These are phyloP conservation scores for Mythimna lalbum DNA, from an alignment of 2,888 invertebrate species.

Conservation along the genomic window DNA sequence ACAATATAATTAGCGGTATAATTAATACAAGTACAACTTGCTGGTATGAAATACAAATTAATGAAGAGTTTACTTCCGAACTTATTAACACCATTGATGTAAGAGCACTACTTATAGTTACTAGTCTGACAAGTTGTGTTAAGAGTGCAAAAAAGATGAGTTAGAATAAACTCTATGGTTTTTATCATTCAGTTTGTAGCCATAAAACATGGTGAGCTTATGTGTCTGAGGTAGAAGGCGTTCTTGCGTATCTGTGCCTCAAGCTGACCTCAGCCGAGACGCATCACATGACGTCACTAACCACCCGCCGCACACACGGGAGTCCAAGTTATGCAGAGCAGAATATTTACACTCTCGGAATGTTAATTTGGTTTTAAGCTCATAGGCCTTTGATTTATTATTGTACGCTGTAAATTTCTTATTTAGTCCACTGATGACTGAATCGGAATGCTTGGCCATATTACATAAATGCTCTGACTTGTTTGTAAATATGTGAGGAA, in stretches of 20 bases:
- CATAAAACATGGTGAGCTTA: constrained; percentile 1
- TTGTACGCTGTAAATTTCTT: background rate
- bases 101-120: constrained; percentile 8
- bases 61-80: constrained; percentile 1
- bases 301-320: constrained; percentile 52
- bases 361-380: constrained; percentile 4
- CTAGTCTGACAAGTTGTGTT: background rate
- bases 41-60: constrained; percentile 12
- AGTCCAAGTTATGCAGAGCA: constrained; percentile 18
- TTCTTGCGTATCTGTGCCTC: constrained; percentile 37
- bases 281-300: constrained; percentile 73
- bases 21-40: constrained; percentile 1
- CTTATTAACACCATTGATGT: constrained; percentile 10
- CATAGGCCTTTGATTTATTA: background rate
- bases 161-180: constrained; percentile 17
- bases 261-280: constrained; percentile 72
- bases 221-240: constrained; percentile 29
- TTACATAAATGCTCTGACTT: background rate
- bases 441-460: background rate
- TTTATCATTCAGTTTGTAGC: constrained; percentile 9
- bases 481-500: too few relatives aligned
- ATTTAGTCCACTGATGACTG: background rate
- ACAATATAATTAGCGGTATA: constrained; percentile 29
- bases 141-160: constrained; percentile 8
- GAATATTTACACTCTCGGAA: constrained; percentile 16